Conservation (phyloP, 1,140 invertebrate genomes). For the Ips typographus region DNA sequence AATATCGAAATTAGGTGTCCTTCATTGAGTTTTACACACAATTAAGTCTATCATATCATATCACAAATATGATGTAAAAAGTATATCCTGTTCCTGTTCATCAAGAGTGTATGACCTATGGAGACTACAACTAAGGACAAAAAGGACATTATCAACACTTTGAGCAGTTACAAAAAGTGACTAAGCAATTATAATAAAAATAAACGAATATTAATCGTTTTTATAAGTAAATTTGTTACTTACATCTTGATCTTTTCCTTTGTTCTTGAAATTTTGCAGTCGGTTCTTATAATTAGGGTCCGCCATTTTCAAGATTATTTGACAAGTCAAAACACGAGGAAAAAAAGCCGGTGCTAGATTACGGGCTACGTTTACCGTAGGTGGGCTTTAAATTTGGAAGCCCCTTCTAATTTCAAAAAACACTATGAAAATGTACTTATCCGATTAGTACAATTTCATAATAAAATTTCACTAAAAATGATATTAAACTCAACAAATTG, state of each 20-base stretch:
- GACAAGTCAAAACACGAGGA: conserved; percentile 39
- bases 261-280: conserved; percentile 94
- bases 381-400: no score
- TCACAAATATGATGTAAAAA: no score
- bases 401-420: no score
- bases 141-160: background rate
- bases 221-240: conserved; percentile 55
- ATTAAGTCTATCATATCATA: no score
- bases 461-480: no score
- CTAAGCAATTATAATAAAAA: background rate
- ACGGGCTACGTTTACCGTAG: background rate
- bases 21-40: no score
- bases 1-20: no score
- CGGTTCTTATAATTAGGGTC: conserved; percentile 76
- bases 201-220: background rate
- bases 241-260: conserved; percentile 96
- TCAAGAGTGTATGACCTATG: background rate
- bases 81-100: no score
- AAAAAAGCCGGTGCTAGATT: conserved; percentile 1
- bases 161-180: background rate
- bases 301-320: conserved; percentile 70
- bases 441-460: no score
- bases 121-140: background rate
- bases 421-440: no score
- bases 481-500: no score